Conservation (phyloP, 1,140 invertebrate species). For the Vanessa tameamea region DNA sequence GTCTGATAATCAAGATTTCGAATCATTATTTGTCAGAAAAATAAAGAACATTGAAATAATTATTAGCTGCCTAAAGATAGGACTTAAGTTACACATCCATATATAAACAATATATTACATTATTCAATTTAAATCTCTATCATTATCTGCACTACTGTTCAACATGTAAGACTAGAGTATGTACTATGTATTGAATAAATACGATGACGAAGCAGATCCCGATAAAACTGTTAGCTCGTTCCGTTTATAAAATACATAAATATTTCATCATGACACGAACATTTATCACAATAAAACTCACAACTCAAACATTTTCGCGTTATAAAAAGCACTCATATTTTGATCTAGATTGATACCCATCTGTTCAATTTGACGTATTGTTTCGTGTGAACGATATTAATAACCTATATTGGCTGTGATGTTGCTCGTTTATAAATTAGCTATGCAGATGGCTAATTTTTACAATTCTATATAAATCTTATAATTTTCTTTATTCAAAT, state of each 20-base stretch:
- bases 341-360: conserved; percentile 46
- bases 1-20: too few relatives aligned
- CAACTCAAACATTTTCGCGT: conserved; percentile 42
- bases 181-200: background rate
- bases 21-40: too few relatives aligned
- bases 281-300: conserved; percentile 45
- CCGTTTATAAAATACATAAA: conserved; percentile 42
- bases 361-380: conserved; percentile 43
- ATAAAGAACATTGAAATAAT: too few relatives aligned
- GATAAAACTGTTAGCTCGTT: conserved; percentile 39
- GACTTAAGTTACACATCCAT: too few relatives aligned
- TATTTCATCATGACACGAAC: conserved; percentile 37
- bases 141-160: too few relatives aligned
- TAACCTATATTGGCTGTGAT: background rate
- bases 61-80: too few relatives aligned
- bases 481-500: too few relatives aligned
- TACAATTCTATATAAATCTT: background rate
- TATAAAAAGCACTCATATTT: conserved; percentile 47
- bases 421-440: background rate
- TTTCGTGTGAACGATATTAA: conserved; percentile 31
- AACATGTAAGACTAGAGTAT: too few relatives aligned
- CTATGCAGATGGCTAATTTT: background rate
- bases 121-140: too few relatives aligned
- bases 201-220: conserved; percentile 31
- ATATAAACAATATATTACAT: too few relatives aligned